Evolutionary conservation across 2,113 vertebrate genomes (phyloP).

Genomic region (Willisornis vidua): DNA sequence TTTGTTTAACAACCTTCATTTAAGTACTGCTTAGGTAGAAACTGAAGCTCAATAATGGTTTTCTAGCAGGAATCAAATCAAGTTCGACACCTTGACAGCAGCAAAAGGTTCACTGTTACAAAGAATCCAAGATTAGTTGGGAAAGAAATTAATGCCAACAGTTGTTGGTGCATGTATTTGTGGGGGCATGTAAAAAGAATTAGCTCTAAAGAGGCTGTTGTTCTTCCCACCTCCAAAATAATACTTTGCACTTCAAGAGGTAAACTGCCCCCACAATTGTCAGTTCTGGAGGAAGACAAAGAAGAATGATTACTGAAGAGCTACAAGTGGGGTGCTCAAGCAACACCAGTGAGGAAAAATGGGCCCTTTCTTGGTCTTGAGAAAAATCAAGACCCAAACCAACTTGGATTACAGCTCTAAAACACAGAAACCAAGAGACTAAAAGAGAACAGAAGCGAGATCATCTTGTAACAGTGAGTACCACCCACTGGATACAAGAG

Average conservation of each 20-base stretch:
- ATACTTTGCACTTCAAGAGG: conserved; percentile 47
- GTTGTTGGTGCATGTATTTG: conserved; percentile 4
- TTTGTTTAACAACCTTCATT: neutral
- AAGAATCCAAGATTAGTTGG: neutral
- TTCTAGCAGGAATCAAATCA: neutral
- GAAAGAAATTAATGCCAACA: conserved; percentile 21
- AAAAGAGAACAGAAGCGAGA: neutral
- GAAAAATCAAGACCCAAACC: neutral
- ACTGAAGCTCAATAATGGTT: neutral
- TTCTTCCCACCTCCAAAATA: conserved; percentile 57
- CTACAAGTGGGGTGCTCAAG: neutral
- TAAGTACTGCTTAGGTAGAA: neutral
- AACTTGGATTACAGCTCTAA: neutral
- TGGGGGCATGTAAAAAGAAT: conserved; percentile 19
- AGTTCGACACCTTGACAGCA: neutral
- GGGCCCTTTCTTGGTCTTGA: neutral
- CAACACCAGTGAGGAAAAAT: neutral
- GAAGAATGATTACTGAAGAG: conserved; percentile 5
- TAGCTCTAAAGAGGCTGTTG: conserved; percentile 32
- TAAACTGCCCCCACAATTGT: conserved; percentile 45
- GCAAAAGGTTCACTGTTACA: neutral
- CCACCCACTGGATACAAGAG: neutral
- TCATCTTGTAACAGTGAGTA: neutral
- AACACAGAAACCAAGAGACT: neutral
- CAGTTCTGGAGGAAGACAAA: neutral